A percentile compares a stretch with the other conserved stretches of the same genome.
Conservation (phyloP, 2,113 vertebrate species). For the Pyxicephalus adspersus region DNA sequence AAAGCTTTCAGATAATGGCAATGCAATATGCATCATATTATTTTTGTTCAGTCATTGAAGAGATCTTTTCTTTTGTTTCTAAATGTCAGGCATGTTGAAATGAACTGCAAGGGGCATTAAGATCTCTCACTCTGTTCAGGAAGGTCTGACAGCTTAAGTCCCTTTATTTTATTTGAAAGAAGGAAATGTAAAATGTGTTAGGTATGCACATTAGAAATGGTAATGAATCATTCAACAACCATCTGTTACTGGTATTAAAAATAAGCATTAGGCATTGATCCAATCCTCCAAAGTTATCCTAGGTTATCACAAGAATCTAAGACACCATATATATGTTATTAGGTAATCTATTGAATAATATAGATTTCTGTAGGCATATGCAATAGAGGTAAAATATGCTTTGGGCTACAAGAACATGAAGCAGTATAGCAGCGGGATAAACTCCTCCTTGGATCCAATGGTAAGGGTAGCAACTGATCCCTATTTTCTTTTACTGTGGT, state of each 20-base stretch:
- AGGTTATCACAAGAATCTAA: not conserved
- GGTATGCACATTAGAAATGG: constrained; percentile 30
- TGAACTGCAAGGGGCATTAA: constrained; percentile 5
- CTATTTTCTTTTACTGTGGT: too few relatives aligned
- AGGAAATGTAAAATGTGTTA: constrained; percentile 32
- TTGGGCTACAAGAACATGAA: too few relatives aligned
- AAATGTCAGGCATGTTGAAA: not conserved
- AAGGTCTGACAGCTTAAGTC: constrained; percentile 23
- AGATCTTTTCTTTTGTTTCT: constrained; percentile 12
- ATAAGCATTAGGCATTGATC: constrained; percentile 27
- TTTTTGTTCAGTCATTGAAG: not conserved
- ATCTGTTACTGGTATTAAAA: constrained; percentile 38
- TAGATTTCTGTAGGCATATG: too few relatives aligned
- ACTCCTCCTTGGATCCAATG: too few relatives aligned
- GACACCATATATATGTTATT: too few relatives aligned
- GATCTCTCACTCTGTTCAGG: not conserved
- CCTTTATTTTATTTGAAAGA: constrained; percentile 8
- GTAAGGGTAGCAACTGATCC: too few relatives aligned
- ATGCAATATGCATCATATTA: constrained; percentile 8
- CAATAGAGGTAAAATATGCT: too few relatives aligned
- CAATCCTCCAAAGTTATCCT: not conserved
- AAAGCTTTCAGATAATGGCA: not conserved
- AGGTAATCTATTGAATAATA: too few relatives aligned
- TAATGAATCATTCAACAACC: constrained; percentile 50
- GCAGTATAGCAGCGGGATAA: too few relatives aligned